phyloP scores from a whole-genome alignment of 2,888 invertebrate species.

The Hylaea fasciaria region DNA sequence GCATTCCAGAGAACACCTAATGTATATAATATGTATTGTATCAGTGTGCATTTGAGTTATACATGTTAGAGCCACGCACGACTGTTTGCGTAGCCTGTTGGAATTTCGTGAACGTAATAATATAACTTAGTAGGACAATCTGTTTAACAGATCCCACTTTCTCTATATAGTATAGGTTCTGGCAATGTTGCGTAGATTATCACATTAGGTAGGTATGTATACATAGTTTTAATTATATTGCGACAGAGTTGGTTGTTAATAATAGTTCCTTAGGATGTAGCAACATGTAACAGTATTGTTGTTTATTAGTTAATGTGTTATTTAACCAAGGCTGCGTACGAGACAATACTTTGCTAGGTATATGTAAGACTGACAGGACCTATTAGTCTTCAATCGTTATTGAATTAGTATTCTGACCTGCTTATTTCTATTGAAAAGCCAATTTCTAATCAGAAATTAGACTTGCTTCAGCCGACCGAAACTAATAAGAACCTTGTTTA shows the following conservation, averaged over 20 bases:
- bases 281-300: too few species aligned
- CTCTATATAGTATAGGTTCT: conserved; percentile 10
- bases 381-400: too few species aligned
- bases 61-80: conserved; percentile 70
- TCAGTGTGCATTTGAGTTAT: conserved; percentile 67
- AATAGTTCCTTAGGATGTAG: background rate
- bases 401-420: too few species aligned
- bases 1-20: conserved; percentile 64
- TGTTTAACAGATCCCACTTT: conserved; percentile 28
- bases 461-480: conserved; percentile 6
- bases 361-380: too few species aligned
- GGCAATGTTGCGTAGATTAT: conserved; percentile 6
- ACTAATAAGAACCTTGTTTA: conserved; percentile 12
- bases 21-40: conserved; percentile 45
- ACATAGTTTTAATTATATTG: too few species aligned
- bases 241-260: background rate
- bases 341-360: too few species aligned
- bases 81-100: conserved; percentile 70
- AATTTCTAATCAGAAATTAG: background rate
- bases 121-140: conserved; percentile 32
- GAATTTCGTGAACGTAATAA: conserved; percentile 62
- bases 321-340: too few species aligned
- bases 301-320: too few species aligned
- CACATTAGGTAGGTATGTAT: background rate
- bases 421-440: background rate